A percentile compares a stretch with the other conserved stretches of the same genome.
Evolutionary conservation across 2,113 vertebrate genomes (phyloP).

Genomic region (Galbula dea): DNA sequence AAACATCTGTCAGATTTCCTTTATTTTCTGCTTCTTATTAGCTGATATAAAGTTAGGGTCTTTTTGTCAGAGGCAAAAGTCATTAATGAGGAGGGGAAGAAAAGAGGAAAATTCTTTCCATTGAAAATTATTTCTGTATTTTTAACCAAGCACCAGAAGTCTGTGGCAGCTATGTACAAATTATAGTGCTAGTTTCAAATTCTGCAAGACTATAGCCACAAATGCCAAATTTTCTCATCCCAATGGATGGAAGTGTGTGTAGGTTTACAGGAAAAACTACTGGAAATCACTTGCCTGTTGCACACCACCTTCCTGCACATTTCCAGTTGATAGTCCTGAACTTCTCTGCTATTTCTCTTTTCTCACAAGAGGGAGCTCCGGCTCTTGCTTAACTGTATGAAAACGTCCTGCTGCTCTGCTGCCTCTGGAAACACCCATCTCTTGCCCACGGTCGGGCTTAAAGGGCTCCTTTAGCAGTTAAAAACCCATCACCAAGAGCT

Average conservation of each 20-base stretch:
- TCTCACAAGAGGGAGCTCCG: slow-evolving; percentile 64
- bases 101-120: background rate
- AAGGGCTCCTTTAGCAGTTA: background rate
- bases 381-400: background rate
- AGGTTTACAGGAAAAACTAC: background rate
- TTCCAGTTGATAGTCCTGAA: background rate
- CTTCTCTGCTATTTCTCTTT: background rate
- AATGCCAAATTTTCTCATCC: background rate
- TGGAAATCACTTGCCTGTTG: background rate
- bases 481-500: background rate
- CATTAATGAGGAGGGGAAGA: background rate
- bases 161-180: background rate
- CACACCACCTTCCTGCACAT: background rate
- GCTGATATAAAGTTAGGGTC: background rate
- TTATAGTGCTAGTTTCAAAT: background rate
- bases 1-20: slow-evolving; percentile 4
- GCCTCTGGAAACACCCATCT: background rate
- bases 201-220: background rate
- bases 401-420: background rate
- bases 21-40: slow-evolving; percentile 43
- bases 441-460: background rate
- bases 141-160: background rate
- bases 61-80: background rate
- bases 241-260: background rate
- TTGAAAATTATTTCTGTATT: background rate